Base-by-base conservation (phyloP, 2,797 vertebrate genomes). In the Platalea minor region DNA sequence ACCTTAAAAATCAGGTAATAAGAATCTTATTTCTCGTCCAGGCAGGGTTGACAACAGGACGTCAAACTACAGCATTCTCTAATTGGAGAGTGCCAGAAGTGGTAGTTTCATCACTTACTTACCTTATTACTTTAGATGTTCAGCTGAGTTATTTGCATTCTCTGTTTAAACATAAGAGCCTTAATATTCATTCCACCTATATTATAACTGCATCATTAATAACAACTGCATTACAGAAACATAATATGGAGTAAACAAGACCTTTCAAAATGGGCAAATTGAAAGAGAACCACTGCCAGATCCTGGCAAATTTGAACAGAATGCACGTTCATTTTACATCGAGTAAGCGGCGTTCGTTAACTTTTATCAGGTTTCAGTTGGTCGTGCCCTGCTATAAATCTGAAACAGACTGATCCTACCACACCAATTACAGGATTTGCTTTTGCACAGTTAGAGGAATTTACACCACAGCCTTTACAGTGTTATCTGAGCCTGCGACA, bases 301-400 rank as follows among this genome's bases (percentile, higher is more conserved):
- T 43, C 17, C 43, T 68, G 50, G 73, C 76, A 88, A 37, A 46
- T 79, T 56, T 65, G 48, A 89, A 76, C 21, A 82, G 46, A 88
- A 90, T 5, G 10, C n/a, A 63, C 0, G 1, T 7, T 73, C 35
- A 25, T 68, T 69, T 88, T 75, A 54, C 25, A 37, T 2, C 17
- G 25, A 76, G 6, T 48, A 77, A 78, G 73, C 3, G 19, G 7
- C 19, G 33, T 23, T 72, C 65, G 70, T 78, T 61, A 89, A 31
- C 51, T 60, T 78, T 39, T 28, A 53, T 35, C 28, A 43, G 43
- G 11, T 46, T 73, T 84, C 80, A 82, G 60, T 68, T 91, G 35
- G 57, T 60, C 93, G 50, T 48, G 48, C 4, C 14, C 35, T 76
- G 67, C 39, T 28, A 87, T 89, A 95, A 76, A 95, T 89, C 60